Conservation (phyloP, 2,113 vertebrate species). For the Microcebus jonahi region DNA sequence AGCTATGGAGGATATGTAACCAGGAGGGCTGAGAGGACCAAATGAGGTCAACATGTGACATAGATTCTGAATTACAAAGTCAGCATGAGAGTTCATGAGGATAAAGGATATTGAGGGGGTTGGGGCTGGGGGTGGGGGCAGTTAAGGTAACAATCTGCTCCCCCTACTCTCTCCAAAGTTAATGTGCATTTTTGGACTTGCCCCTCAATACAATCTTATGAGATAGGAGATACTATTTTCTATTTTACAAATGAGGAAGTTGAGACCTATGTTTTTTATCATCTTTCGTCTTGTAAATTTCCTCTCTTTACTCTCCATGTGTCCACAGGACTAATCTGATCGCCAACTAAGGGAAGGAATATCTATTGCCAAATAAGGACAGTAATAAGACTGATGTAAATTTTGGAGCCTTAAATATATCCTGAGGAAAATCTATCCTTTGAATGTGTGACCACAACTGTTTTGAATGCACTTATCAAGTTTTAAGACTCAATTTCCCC, state of each 20-base stretch:
- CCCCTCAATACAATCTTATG: neutral
- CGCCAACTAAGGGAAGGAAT: neutral
- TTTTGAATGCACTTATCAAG: neutral
- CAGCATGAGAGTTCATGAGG: neutral
- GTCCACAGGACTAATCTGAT: neutral
- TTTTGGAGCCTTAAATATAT: neutral
- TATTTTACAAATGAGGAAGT: neutral
- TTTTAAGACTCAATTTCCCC: constrained; percentile 17
- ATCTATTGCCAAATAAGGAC: neutral
- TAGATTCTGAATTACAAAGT: neutral
- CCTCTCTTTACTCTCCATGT: neutral
- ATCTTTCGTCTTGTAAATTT: neutral
- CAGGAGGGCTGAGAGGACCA: neutral
- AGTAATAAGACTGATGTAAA: neutral
- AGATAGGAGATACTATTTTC: neutral
- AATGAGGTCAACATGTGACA: neutral
- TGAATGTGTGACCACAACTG: neutral
- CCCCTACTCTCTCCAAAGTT: neutral
- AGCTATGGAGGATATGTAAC: neutral
- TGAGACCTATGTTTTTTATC: neutral
- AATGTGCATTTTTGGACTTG: neutral
- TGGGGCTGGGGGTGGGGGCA: rapidly evolving
- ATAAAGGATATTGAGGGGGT: neutral
- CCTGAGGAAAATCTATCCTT: neutral
- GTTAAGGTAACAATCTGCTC: neutral